A percentile compares a stretch with the other conserved stretches of the same genome.
Conservation (phyloP, 2,113 vertebrate genomes). For the Melanerpes aurifrons region DNA sequence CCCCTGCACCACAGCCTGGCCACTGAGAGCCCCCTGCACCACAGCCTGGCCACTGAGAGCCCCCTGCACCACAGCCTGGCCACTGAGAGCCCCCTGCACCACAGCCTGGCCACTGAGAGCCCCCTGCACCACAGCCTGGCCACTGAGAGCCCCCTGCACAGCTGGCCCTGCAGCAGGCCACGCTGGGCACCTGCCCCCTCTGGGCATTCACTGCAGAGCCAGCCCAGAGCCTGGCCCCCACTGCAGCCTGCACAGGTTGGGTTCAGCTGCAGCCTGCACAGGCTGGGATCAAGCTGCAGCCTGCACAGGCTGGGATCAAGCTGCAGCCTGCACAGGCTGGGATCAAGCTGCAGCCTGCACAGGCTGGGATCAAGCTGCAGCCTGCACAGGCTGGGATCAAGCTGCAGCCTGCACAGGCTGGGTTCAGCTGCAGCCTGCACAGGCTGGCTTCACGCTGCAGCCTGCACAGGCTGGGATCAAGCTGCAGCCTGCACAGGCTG, state of each 20-base stretch:
- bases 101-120: too few species aligned
- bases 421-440: neutral
- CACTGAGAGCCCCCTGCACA: too few species aligned
- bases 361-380: neutral
- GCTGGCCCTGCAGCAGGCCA: too few species aligned
- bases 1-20: too few species aligned
- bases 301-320: neutral
- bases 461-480: neutral
- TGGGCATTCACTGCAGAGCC: neutral
- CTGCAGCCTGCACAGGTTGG: neutral
- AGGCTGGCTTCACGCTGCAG: neutral
- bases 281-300: neutral
- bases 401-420: too few species aligned
- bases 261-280: neutral
- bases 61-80: too few species aligned
- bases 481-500: neutral
- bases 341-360: neutral
- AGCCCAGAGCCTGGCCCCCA: neutral
- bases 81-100: neutral
- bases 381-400: too few species aligned
- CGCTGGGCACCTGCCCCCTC: too few species aligned
- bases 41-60: too few species aligned
- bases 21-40: too few species aligned
- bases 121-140: too few species aligned
- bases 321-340: neutral